Base-by-base conservation (phyloP, 2,888 invertebrate genomes). In the Artemia sinica region DNA sequence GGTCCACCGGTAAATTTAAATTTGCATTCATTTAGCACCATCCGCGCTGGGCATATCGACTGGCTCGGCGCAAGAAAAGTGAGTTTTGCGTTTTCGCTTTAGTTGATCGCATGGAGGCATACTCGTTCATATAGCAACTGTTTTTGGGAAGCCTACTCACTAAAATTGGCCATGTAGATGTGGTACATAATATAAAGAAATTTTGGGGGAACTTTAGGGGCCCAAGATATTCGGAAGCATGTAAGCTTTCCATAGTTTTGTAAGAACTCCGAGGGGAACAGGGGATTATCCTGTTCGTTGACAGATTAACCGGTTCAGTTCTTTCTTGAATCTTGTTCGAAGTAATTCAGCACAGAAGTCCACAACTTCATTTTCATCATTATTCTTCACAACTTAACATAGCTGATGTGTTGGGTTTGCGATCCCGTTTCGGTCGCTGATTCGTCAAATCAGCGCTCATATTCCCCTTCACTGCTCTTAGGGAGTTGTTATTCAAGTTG, bases 1-100 rank as follows among this genome's bases (percentile, higher is more conserved):
- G 0, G 90, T 0, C 92, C 92, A 0, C 91, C 91, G 0, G 91
- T 91, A 76, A 92, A 91, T 77, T 92, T 92, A 76, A 92, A 92
- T 77, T 92, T 92, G 77, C 92, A 92, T 75, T 92, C 92, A 77
- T 88, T 89, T 65, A 89, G 91, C 72, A 78, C 75, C 71, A 79
- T 83, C 74, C 87, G 87, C 6, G 85, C 80, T 0, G n/a, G n/a
- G n/a, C n/a, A n/a, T n/a, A n/a, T n/a, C n/a, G n/a, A n/a, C 88
- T 87, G 77, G 89, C 85, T 0, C 89, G 89, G 0, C 89, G 89
- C 72, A 89, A 89, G 75, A 89, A 89, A 72, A 89, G 88, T 0
- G 89, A 58, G 58, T 58, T 8, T 58, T 58, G 58, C 58, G 58
- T 14, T 58, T 58, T 13, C 58, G 58, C 58, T 58, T 58, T 14